These are phyloP conservation scores for Mormyrus proboscirostris DNA, from an alignment of 2,797 vertebrate genomes.

Conservation along the genomic window DNA sequence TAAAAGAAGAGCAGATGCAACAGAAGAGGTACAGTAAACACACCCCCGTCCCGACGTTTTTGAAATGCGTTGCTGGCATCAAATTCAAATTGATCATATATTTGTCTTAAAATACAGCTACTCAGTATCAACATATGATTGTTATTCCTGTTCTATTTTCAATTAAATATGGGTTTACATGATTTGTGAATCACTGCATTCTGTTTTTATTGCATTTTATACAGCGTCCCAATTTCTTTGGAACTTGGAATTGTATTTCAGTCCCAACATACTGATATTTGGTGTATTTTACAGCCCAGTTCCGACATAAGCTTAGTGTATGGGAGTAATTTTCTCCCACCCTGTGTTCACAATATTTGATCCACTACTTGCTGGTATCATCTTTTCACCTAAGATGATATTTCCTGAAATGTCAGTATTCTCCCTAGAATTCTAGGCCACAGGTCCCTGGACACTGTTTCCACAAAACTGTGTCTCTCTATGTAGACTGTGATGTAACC, in stretches of 20 bases:
- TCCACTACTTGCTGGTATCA: neutral
- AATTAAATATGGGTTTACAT: too few species aligned
- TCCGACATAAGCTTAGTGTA: neutral
- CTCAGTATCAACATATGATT: too few species aligned
- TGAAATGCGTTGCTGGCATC: neutral
- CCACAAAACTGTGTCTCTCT: neutral
- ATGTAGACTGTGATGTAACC: neutral
- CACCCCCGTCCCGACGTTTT: neutral
- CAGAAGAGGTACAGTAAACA: neutral
- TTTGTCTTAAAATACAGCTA: neutral
- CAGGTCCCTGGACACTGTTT: neutral
- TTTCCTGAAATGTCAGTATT: neutral
- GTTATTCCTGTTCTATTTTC: too few species aligned
- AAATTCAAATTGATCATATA: neutral
- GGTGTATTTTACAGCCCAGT: neutral
- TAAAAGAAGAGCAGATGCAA: neutral
- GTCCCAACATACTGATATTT: neutral
- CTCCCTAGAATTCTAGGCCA: neutral
- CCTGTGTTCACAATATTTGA: neutral
- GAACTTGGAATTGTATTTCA: neutral
- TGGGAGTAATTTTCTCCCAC: neutral
- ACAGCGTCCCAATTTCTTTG: neutral
- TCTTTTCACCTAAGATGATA: neutral
- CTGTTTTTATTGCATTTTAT: neutral
- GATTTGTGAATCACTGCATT: neutral